These are phyloP conservation scores for Lagenorhynchus albirostris DNA, from an alignment of 2,113 vertebrate genomes.

Conservation along the genomic window DNA sequence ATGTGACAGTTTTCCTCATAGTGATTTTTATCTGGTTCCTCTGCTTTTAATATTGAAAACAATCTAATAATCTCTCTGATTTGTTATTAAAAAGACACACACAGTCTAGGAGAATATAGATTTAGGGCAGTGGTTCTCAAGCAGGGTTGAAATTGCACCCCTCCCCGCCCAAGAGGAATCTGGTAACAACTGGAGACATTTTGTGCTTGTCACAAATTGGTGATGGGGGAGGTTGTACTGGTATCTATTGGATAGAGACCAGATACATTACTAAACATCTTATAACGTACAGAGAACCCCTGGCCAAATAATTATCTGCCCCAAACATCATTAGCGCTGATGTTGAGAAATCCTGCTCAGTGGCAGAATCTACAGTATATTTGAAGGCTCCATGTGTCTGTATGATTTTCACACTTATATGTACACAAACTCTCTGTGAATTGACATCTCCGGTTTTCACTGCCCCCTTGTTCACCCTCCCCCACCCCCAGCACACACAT, in stretches of 20 bases:
- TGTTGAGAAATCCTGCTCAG: neutral
- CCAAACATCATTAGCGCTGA: neutral
- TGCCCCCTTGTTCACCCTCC: neutral
- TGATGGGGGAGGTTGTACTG: neutral
- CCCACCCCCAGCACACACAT: neutral
- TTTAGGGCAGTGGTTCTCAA: neutral
- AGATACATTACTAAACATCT: neutral
- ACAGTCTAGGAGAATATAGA: neutral
- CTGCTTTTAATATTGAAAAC: neutral
- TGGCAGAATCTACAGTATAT: neutral
- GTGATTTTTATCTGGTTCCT: neutral
- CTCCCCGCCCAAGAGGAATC: neutral
- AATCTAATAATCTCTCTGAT: neutral
- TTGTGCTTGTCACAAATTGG: neutral
- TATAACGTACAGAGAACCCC: neutral
- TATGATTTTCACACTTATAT: neutral
- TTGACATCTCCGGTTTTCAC: neutral
- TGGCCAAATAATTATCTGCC: neutral
- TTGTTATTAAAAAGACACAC: neutral
- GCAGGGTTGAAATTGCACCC: neutral
- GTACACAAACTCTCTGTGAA: neutral
- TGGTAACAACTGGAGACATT: neutral
- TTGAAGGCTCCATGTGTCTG: neutral
- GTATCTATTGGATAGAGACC: neutral
- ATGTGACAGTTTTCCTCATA: neutral